These are phyloP conservation scores for Macrotis lagotis DNA, from an alignment of 2,113 vertebrate species.

Conservation along the genomic window DNA sequence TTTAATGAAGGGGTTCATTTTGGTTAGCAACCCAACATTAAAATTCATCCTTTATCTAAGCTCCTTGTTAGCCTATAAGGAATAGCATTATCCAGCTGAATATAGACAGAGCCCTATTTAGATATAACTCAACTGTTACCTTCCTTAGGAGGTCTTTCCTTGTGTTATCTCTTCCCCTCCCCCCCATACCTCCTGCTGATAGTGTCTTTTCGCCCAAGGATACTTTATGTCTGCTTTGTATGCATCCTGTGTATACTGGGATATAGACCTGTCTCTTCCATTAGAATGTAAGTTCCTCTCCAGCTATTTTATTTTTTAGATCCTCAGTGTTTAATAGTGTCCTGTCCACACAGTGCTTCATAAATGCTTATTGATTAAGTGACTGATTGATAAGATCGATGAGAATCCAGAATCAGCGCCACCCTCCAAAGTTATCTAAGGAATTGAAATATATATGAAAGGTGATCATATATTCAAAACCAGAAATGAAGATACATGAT, in stretches of 20 bases:
- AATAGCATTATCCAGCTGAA: neutral
- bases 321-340: neutral
- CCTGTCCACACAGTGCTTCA: neutral
- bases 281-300: neutral
- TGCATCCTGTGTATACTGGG: neutral
- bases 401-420: neutral
- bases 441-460: neutral
- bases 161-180: neutral
- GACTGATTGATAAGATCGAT: neutral
- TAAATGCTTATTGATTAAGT: neutral
- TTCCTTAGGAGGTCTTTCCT: neutral
- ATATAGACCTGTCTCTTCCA: neutral
- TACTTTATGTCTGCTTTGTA: neutral
- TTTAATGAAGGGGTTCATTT: neutral
- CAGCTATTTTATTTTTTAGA: neutral
- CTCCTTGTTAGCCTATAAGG: neutral
- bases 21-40: constrained; percentile 2
- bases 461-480: neutral
- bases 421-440: neutral
- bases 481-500: neutral
- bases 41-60: constrained; percentile 3
- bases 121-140: neutral
- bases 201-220: neutral
- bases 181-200: neutral
- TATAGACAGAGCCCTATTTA: neutral